Evolutionary conservation across 2,888 invertebrate species (phyloP).

Genomic region (Drosophila seclusa): DNA sequence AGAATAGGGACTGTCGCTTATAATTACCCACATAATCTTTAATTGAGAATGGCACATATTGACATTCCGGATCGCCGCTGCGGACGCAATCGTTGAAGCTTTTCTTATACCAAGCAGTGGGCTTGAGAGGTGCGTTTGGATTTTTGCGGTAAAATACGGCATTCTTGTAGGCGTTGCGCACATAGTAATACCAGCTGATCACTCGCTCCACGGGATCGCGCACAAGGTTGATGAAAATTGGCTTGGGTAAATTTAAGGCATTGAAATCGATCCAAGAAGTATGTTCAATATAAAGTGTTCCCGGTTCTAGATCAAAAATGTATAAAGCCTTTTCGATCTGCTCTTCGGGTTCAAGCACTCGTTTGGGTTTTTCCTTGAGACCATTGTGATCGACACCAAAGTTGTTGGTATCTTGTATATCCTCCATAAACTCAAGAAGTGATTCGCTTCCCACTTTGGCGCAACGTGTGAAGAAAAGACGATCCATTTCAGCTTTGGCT

Average conservation of each 20-base stretch:
- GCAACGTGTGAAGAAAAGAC: conserved; percentile 95
- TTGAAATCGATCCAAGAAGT: conserved; percentile 95
- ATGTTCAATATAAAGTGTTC: conserved; percentile 93
- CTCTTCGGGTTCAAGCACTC: conserved; percentile 87
- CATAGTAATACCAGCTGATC: conserved; percentile 96
- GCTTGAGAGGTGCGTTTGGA: conserved; percentile 87
- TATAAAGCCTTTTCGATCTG: conserved; percentile 90
- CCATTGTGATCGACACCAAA: conserved; percentile 87
- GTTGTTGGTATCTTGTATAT: conserved; percentile 82
- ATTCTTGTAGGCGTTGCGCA: conserved; percentile 88
- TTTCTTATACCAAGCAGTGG: conserved; percentile 84
- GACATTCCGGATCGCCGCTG: conserved; percentile 92
- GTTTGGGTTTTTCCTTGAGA: conserved; percentile 30
- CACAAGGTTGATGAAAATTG: conserved; percentile 94
- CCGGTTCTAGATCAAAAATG: conserved; percentile 89
- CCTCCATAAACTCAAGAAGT: conserved; percentile 88
- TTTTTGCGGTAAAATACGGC: conserved; percentile 93
- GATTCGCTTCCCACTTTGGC: conserved; percentile 96
- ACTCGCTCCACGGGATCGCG: conserved; percentile 95
- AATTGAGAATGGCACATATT: conserved; percentile 91
- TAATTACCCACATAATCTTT: conserved; percentile 93
- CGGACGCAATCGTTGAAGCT: conserved; percentile 94
- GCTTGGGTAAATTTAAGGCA: conserved; percentile 90
- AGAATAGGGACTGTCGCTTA: conserved; percentile 92
- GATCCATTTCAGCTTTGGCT: conserved; percentile 89